Evolutionary conservation across 2,797 vertebrate genomes (phyloP), one percentile per base, ranked within the genome.

Genomic region (Falco cherrug): DNA sequence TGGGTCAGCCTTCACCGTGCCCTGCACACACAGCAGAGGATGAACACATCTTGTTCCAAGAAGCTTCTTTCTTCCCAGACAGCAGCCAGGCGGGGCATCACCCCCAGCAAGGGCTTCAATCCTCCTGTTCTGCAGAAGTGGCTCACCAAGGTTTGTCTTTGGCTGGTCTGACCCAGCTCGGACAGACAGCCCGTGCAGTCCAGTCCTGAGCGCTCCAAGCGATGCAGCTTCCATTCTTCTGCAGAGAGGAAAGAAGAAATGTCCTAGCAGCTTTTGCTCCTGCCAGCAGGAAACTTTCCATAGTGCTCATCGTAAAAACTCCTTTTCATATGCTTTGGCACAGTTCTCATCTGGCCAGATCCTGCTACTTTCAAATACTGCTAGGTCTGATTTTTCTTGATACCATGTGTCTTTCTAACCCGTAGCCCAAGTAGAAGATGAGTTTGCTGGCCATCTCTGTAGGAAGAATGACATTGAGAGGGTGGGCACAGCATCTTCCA

Each of bases 121-220:
- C 22, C 37, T 19, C 28, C 19, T 1, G 1, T 7, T 28, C 53
- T 41, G 9, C 1, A 16, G 18, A 6, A 53, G 68, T 15, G 1
- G 31, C 48, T 79, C 41, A 6, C 15, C 48, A 3, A 20, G 39
- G 13, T 35, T 29, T 35, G 48, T 9, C 35, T 26, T 53, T 31
- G 69, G 29, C 41, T 63, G 43, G 21, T 15, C 45, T 53, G 43
- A 29, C 48, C 56, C 74, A 50, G 37, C 63, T 21, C 2, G 0
- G 37, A 11, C 11, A 24, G 31, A 39, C 50, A 47, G 47, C 53
- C 48, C 6, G 21, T 0, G 41, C 41, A 19, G 16, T 8, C 19
- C 84, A 31, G 47, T 4, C 37, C 74, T 13, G 25, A 69, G 60
- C 7, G 31, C 60, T 20, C 77, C 0, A 1, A 45, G 80, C 18